Conservation (phyloP, 2,888 invertebrate genomes). For the Acanthococcus lagerstroemiae region DNA sequence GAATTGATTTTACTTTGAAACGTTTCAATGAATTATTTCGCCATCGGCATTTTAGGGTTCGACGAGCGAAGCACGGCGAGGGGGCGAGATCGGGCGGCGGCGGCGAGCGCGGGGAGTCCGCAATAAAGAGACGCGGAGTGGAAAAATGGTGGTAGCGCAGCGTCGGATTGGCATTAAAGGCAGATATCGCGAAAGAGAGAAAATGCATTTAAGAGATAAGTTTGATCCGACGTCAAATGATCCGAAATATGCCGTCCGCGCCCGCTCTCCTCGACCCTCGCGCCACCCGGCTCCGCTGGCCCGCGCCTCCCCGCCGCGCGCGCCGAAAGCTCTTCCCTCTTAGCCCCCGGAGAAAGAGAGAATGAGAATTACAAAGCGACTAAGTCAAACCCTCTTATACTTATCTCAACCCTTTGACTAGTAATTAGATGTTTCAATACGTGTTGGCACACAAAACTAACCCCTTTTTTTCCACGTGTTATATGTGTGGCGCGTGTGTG, state of each 20-base stretch:
- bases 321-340: too few species aligned
- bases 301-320: not conserved
- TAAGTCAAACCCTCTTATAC: slow-evolving; percentile 21
- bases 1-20: slow-evolving; percentile 31
- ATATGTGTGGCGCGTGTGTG: too few species aligned
- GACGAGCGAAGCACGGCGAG: slow-evolving; percentile 11
- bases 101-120: not conserved
- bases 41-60: slow-evolving; percentile 29
- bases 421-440: slow-evolving; percentile 30
- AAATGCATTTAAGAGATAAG: slow-evolving; percentile 30
- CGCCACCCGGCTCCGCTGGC: not conserved
- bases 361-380: slow-evolving; percentile 22
- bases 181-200: slow-evolving; percentile 28
- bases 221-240: slow-evolving; percentile 30
- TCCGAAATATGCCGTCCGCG: slow-evolving; percentile 19
- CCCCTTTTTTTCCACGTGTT: not conserved
- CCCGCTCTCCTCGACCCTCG: not conserved
- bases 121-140: slow-evolving; percentile 2
- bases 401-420: slow-evolving; percentile 30
- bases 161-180: slow-evolving; percentile 22
- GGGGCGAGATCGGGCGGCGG: not conserved
- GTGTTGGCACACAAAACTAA: slow-evolving; percentile 15
- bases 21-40: slow-evolving; percentile 29
- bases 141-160: slow-evolving; percentile 16
- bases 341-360: slow-evolving; percentile 22